phyloP scores from a whole-genome alignment of 2,797 vertebrate genomes.

The Rhinoraja longicauda region DNA sequence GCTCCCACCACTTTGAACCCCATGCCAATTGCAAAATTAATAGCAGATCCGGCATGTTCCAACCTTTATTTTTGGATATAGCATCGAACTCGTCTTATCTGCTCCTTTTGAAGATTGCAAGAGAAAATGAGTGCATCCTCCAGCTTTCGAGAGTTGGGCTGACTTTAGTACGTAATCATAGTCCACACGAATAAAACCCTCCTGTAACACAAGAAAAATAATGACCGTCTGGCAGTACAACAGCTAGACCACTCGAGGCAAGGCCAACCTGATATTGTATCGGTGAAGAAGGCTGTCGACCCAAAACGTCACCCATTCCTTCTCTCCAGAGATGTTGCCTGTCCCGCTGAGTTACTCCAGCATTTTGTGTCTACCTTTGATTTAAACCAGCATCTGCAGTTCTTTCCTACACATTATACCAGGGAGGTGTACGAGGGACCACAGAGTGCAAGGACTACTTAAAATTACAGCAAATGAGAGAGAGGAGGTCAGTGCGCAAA shows the following conservation, averaged over 20 bases:
- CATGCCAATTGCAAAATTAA: not conserved
- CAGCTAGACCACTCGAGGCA: not conserved
- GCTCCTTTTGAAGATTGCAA: conserved; percentile 70
- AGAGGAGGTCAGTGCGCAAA: not conserved
- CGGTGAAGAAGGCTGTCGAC: not conserved
- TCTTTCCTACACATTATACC: too few relatives aligned
- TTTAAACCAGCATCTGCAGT: too few relatives aligned
- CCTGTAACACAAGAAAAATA: conserved; percentile 52
- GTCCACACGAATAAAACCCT: conserved; percentile 78
- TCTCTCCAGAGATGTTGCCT: too few relatives aligned
- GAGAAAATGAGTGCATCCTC: conserved; percentile 77
- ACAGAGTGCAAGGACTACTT: not conserved
- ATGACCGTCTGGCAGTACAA: not conserved
- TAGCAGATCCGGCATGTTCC: not conserved
- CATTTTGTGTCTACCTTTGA: too few relatives aligned
- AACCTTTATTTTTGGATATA: conserved; percentile 70
- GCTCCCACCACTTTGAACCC: not conserved
- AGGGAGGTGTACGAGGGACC: too few relatives aligned
- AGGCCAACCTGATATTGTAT: too few relatives aligned
- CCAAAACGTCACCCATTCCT: too few relatives aligned
- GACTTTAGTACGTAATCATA: conserved; percentile 81
- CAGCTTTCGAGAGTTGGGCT: conserved; percentile 75
- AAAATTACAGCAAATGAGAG: not conserved
- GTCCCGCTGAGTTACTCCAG: too few relatives aligned
- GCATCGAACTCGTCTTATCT: conserved; percentile 61